Base-by-base conservation (phyloP, 2,113 vertebrate species). In the Noturus placidus region DNA sequence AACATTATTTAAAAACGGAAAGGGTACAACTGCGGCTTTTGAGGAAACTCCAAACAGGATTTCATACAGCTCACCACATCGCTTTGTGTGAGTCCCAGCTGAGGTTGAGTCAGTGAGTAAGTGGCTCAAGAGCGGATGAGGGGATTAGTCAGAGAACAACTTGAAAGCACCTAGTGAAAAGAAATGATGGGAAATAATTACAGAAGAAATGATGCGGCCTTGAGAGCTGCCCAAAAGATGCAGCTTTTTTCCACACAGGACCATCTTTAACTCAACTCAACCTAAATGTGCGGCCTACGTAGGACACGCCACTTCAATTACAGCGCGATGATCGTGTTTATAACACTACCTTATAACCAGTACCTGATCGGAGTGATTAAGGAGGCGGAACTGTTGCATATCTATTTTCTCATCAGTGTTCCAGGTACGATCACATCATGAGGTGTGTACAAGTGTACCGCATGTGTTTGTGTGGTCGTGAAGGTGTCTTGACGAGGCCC, bases 401-500 rank as follows among this genome's bases (percentile, higher is more conserved):
- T 63, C 33, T 83, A 84, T 89, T 19, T 72, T 19, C 33, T 19
- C 35, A 72, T 22, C 15, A 20, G 69, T 72, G 33, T 50, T 46
- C 5, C 1, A 42, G 70, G 70, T 74, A 42, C 25, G 11, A 25
- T 38, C 5, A 35, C 69, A 70, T 46, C 42, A 19, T 3, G 69
- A 74, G 9, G 52, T 63, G 65, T 79, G 59, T 72, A 69, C 22
- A 10, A 85, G 33, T 54, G 22, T 87, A 50, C 52, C 70, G 78
- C 83, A 76, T 84, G 84, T 59, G 38, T 83, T n/a, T 82, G 67
- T 56, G 46, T 56, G 33, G 78, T 56, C 79, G 67, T 50, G 46
- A 27, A 14, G 79, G 82, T 85, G 46, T 33, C 65, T 20, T 76
- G 3, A 33, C 4, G 50, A 54, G n/a, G 46, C 76, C 76, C 76